Percentiles rank a stretch among this genome's conserved stretches.
phyloP scores from a whole-genome alignment of 2,888 invertebrate genomes.

The Mycalesis mineus region DNA sequence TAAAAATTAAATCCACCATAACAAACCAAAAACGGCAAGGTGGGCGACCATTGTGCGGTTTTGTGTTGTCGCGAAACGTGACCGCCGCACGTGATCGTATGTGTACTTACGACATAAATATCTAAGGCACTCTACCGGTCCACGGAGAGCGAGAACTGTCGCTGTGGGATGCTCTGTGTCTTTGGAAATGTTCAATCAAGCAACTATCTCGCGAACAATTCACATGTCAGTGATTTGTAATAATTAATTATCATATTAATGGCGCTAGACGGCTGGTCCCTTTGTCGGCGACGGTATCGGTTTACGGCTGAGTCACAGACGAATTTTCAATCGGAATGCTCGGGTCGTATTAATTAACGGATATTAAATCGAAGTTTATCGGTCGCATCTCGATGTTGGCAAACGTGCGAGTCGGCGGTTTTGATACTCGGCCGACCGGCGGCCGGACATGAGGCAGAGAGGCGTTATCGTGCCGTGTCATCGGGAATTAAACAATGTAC shows the following conservation, averaged over 20 bases:
- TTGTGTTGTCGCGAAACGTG: slow-evolving; percentile 35
- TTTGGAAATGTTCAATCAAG: slow-evolving; percentile 44
- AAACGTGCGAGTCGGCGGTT: slow-evolving; percentile 69
- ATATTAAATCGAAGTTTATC: slow-evolving; percentile 77
- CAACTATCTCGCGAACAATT: slow-evolving; percentile 61
- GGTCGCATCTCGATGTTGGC: slow-evolving; percentile 72
- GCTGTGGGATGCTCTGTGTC: slow-evolving; percentile 11
- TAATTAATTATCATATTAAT: slow-evolving; percentile 76
- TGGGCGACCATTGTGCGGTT: slow-evolving; percentile 56
- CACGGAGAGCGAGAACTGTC: background rate
- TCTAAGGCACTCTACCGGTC: slow-evolving; percentile 1
- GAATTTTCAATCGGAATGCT: slow-evolving; percentile 68
- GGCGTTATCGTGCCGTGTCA: slow-evolving; percentile 69
- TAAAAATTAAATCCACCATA: slow-evolving; percentile 60
- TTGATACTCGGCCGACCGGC: slow-evolving; percentile 55
- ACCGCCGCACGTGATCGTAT: slow-evolving; percentile 55
- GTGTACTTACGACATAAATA: slow-evolving; percentile 28
- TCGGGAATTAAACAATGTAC: slow-evolving; percentile 72
- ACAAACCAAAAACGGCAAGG: slow-evolving; percentile 55
- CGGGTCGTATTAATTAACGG: slow-evolving; percentile 76
- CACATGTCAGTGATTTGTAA: slow-evolving; percentile 59
- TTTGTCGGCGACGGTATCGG: slow-evolving; percentile 71
- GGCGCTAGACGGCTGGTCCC: slow-evolving; percentile 63
- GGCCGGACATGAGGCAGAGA: slow-evolving; percentile 52
- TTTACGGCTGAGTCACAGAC: slow-evolving; percentile 70